Percentiles rank a stretch among this genome's conserved stretches.
Evolutionary conservation across 2,113 vertebrate species (phyloP).

Genomic region (Malurus cyaneus): DNA sequence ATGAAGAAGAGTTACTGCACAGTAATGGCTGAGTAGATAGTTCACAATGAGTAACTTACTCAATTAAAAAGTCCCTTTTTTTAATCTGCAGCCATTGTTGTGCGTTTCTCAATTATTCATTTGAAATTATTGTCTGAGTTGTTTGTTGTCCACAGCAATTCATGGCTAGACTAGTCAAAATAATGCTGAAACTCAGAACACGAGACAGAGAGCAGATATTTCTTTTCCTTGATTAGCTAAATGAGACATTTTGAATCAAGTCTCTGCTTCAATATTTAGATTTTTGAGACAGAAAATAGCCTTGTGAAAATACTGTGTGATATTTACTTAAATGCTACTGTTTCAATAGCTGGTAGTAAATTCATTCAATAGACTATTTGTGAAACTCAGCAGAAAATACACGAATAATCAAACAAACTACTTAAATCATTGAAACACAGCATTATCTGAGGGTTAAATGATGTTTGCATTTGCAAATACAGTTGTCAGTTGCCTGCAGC

Average conservation of each 20-base stretch:
- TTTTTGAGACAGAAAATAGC: slow-evolving; percentile 16
- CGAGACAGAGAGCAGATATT: background rate
- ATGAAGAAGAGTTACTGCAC: background rate
- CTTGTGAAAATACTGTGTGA: background rate
- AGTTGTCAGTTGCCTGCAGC: background rate
- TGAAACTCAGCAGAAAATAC: background rate
- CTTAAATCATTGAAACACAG: slow-evolving; percentile 1
- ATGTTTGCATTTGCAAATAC: background rate
- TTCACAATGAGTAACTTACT: background rate
- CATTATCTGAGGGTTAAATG: background rate
- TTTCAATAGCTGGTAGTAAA: slow-evolving; percentile 37
- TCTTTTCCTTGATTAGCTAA: slow-evolving; percentile 21
- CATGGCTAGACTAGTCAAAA: background rate
- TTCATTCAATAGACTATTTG: background rate
- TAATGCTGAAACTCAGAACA: background rate
- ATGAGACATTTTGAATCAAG: slow-evolving; percentile 9
- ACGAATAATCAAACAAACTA: slow-evolving; percentile 29
- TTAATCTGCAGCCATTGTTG: background rate
- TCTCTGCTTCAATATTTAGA: background rate
- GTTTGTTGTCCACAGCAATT: background rate
- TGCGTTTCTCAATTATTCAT: background rate
- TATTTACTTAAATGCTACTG: slow-evolving; percentile 21
- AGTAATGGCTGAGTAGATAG: background rate
- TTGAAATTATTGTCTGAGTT: background rate
- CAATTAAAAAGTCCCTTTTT: background rate